A percentile compares a stretch with the other conserved stretches of the same genome.
Conservation (phyloP, 2,888 invertebrate genomes). For the Tetragonula carbonaria region DNA sequence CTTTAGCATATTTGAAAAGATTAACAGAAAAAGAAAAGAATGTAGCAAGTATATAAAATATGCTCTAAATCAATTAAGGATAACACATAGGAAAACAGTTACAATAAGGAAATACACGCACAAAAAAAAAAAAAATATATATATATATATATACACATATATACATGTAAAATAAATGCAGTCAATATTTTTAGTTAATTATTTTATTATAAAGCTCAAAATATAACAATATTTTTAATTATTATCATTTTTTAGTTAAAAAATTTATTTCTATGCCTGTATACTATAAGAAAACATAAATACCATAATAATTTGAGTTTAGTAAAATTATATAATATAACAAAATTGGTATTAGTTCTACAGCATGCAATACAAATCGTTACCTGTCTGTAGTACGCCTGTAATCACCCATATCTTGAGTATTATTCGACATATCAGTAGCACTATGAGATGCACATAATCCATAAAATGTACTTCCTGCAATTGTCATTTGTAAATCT, state of each 20-base stretch:
- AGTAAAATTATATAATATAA: not conserved
- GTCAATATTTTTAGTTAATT: constrained; percentile 31
- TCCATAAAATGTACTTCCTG: constrained; percentile 81
- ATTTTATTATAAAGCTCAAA: constrained; percentile 42
- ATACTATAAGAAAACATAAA: not conserved
- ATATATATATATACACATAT: not conserved
- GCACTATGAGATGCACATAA: constrained; percentile 78
- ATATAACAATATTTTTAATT: constrained; percentile 40
- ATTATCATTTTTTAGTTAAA: not conserved
- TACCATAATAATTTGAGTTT: constrained; percentile 9
- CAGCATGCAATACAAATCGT: constrained; percentile 39
- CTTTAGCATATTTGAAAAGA: not conserved
- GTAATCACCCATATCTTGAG: constrained; percentile 80
- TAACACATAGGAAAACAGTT: constrained; percentile 7
- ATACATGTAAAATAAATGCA: constrained; percentile 49
- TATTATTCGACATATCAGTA: constrained; percentile 76
- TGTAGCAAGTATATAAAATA: not conserved
- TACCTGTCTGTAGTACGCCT: constrained; percentile 80
- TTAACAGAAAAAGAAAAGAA: not conserved
- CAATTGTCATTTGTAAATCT: constrained; percentile 79
- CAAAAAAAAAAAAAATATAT: constrained; percentile 20
- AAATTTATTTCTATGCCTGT: not conserved
- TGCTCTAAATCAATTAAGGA: constrained; percentile 15
- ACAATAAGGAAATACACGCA: constrained; percentile 43
- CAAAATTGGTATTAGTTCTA: constrained; percentile 20